Percentiles rank a stretch among this genome's conserved stretches.
phyloP scores from a whole-genome alignment of 2,113 vertebrate species.

The Nibea coibor region DNA sequence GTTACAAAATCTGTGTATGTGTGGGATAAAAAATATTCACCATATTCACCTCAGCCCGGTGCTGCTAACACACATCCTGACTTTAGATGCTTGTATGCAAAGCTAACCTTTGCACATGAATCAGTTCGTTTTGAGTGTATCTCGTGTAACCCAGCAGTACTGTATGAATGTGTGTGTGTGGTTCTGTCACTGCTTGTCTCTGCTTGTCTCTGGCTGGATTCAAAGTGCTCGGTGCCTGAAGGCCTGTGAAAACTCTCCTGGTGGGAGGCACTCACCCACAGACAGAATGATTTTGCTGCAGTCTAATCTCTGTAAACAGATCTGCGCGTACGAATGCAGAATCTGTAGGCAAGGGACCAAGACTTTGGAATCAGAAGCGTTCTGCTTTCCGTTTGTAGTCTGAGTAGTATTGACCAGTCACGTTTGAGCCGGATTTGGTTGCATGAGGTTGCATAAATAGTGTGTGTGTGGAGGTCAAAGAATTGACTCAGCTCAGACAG shows the following conservation, averaged over 20 bases:
- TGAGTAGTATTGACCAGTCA: no score
- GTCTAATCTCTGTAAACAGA: no score
- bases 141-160: constrained; percentile 5
- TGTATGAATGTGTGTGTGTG: constrained; percentile 11
- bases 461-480: no score
- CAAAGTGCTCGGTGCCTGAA: constrained; percentile 4
- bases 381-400: no score
- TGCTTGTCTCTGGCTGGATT: constrained; percentile 32
- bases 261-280: constrained; percentile 1
- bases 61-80: not conserved
- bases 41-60: not conserved
- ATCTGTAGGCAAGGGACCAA: constrained; percentile 3
- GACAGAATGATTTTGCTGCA: not conserved
- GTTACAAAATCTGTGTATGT: not conserved
- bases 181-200: constrained; percentile 28
- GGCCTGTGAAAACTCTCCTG: constrained; percentile 21
- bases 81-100: not conserved
- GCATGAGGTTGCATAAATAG: no score
- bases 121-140: constrained; percentile 8
- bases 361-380: not conserved
- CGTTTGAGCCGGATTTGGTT: no score
- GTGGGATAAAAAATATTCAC: not conserved
- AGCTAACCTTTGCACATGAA: not conserved
- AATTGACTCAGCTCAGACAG: no score
- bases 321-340: not conserved